These are phyloP conservation scores for Phalacrocorax carbo DNA, from an alignment of 2,113 vertebrate genomes.

Conservation along the genomic window DNA sequence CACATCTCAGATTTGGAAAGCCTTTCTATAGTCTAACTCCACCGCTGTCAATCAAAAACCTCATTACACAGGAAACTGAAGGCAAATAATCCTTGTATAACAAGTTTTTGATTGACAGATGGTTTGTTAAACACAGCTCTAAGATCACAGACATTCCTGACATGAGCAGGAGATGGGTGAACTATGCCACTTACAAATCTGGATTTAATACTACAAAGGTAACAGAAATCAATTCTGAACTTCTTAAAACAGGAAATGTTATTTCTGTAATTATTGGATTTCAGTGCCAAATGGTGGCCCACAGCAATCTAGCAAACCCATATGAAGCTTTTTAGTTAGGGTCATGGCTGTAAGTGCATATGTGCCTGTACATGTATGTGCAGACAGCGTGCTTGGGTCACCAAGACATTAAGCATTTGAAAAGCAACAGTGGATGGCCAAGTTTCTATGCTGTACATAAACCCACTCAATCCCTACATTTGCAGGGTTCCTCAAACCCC, in stretches of 20 bases:
- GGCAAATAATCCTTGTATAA: conserved; percentile 59
- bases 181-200: not conserved
- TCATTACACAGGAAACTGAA: conserved; percentile 59
- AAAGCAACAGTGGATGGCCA: not conserved
- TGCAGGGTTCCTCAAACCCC: not conserved
- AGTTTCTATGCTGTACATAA: not conserved
- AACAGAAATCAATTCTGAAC: not conserved
- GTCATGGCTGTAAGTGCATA: accelerated
- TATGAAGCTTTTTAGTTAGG: not conserved
- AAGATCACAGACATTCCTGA: not conserved
- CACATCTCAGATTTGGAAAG: conserved; percentile 47
- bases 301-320: not conserved
- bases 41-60: conserved; percentile 54
- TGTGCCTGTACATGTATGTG: accelerated
- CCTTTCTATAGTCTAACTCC: conserved; percentile 11
- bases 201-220: not conserved
- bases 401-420: accelerated
- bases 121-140: conserved; percentile 34
- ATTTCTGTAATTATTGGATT: not conserved
- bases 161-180: not conserved
- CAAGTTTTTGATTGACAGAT: conserved; percentile 49
- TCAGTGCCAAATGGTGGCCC: not conserved
- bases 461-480: not conserved
- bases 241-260: not conserved
- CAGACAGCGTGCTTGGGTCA: not conserved